Evolutionary conservation across 1,140 invertebrate species (phyloP).

Genomic region (Spodoptera frugiperda): DNA sequence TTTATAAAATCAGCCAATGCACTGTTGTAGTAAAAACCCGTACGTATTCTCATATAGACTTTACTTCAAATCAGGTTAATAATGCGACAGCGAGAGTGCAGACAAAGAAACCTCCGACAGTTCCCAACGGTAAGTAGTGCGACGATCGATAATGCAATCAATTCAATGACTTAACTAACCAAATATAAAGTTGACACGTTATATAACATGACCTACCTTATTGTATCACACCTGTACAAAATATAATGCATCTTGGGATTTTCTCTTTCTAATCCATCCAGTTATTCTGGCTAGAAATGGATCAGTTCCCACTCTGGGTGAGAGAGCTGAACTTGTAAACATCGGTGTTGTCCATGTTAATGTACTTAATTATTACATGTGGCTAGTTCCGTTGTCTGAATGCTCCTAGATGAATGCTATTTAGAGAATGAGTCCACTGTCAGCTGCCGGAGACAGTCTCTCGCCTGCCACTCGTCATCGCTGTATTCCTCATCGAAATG

Average conservation of each 20-base stretch:
- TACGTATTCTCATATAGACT: conserved; percentile 61
- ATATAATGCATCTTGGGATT: conserved; percentile 78
- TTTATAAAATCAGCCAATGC: conserved; percentile 54
- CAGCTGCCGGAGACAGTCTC: conserved; percentile 74
- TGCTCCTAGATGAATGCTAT: conserved; percentile 84
- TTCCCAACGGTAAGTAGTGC: conserved; percentile 95
- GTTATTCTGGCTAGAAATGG: conserved; percentile 92
- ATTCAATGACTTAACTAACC: conserved; percentile 11
- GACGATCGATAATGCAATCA: conserved; percentile 41
- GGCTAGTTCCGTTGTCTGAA: conserved; percentile 82
- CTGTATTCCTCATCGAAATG: no score
- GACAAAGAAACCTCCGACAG: conserved; percentile 97
- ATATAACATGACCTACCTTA: conserved; percentile 20
- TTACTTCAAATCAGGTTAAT: conserved; percentile 93
- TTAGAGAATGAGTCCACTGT: conserved; percentile 78
- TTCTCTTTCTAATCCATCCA: conserved; percentile 86
- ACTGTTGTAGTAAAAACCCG: conserved; percentile 9
- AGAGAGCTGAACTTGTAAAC: conserved; percentile 87
- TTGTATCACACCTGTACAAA: conserved; percentile 41
- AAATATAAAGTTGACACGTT: conserved; percentile 22
- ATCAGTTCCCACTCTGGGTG: conserved; percentile 90
- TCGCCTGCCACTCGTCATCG: conserved; percentile 41
- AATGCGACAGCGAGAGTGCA: conserved; percentile 99
- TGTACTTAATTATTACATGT: conserved; percentile 75
- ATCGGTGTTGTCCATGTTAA: conserved; percentile 81